phyloP scores from a whole-genome alignment of 1,140 invertebrate species.

The Sminthurinus signatus region DNA sequence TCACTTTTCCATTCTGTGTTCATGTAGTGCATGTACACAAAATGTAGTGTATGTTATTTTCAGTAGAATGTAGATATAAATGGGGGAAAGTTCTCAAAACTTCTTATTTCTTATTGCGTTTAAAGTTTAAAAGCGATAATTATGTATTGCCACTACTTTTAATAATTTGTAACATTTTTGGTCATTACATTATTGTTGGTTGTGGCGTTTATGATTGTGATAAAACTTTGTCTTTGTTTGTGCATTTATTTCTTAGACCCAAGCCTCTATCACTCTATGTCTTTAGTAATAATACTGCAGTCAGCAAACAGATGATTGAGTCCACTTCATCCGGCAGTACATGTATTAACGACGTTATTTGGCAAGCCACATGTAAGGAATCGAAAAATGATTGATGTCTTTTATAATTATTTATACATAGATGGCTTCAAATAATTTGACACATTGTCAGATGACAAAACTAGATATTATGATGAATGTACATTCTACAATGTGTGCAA shows the following conservation, averaged over 20 bases:
- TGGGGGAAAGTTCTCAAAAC: too few relatives aligned
- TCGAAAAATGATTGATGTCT: not conserved
- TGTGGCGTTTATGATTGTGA: too few relatives aligned
- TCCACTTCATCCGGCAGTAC: conserved; percentile 61
- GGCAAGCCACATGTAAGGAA: conserved; percentile 33
- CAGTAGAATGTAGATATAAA: too few relatives aligned
- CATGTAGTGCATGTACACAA: not conserved
- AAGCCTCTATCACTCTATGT: conserved; percentile 79
- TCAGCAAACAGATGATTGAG: conserved; percentile 62
- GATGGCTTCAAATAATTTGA: too few relatives aligned
- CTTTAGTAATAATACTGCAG: conserved; percentile 66
- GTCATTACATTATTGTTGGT: too few relatives aligned
- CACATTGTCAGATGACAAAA: too few relatives aligned
- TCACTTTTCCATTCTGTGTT: not conserved
- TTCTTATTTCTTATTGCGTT: not conserved
- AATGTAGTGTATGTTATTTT: not conserved
- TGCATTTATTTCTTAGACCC: conserved; percentile 20
- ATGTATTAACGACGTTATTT: conserved; percentile 32
- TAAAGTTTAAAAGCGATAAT: not conserved
- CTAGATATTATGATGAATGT: too few relatives aligned
- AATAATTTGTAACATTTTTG: too few relatives aligned
- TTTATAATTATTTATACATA: not conserved
- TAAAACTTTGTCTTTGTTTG: too few relatives aligned
- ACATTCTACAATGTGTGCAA: not conserved
- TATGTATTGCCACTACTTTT: not conserved